Percentiles rank a stretch among this genome's conserved stretches.
Evolutionary conservation across 1,140 invertebrate genomes (phyloP).

Genomic region (Drosophila aff.): DNA sequence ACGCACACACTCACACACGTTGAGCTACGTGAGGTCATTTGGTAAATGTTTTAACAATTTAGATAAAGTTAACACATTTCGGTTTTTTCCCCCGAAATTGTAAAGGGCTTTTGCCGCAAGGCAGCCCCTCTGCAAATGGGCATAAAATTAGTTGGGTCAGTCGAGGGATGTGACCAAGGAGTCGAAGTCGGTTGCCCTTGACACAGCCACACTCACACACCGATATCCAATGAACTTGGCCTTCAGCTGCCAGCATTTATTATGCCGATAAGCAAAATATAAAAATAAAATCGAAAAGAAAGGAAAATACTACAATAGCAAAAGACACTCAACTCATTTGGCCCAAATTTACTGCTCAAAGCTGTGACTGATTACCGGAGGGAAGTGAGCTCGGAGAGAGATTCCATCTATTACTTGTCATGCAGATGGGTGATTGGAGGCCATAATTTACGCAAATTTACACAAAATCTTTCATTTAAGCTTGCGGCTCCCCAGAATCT

Average conservation of each 20-base stretch:
- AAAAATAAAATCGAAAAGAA: constrained; percentile 24
- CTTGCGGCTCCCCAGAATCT: neutral
- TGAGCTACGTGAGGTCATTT: constrained; percentile 81
- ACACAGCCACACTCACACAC: constrained; percentile 39
- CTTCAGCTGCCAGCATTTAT: constrained; percentile 61
- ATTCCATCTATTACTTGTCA: constrained; percentile 49
- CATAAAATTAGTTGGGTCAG: constrained; percentile 81
- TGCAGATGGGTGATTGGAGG: constrained; percentile 51
- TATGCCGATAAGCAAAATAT: constrained; percentile 66
- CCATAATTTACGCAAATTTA: constrained; percentile 62
- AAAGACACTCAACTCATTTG: constrained; percentile 62
- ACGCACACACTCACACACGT: constrained; percentile 26
- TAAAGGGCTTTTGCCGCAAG: constrained; percentile 51
- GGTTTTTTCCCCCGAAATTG: constrained; percentile 54
- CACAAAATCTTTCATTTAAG: constrained; percentile 38
- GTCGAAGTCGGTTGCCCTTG: constrained; percentile 64
- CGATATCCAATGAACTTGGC: constrained; percentile 62
- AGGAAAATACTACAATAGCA: constrained; percentile 22
- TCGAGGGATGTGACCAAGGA: constrained; percentile 70
- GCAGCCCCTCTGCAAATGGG: constrained; percentile 65
- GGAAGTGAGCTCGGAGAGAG: constrained; percentile 20
- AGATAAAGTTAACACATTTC: constrained; percentile 84
- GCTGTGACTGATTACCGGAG: constrained; percentile 62
- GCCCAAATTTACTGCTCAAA: constrained; percentile 58
- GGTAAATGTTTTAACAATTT: constrained; percentile 84